A percentile compares a stretch with the other conserved stretches of the same genome.
Evolutionary conservation across 2,797 vertebrate species (phyloP).

Genomic region (Clamator glandarius): DNA sequence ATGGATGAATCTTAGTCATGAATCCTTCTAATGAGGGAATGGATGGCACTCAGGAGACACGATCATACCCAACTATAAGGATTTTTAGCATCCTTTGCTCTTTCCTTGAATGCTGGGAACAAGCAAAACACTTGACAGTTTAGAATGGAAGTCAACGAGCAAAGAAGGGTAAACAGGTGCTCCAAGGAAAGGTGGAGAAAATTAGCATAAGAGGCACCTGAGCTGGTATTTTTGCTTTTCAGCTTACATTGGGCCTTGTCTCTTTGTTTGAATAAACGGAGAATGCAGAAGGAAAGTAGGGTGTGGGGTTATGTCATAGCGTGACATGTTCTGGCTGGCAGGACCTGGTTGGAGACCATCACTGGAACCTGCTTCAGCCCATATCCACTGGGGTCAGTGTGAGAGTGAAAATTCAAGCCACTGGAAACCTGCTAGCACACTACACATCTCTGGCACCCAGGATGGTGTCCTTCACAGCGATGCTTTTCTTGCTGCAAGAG

Average conservation of each 20-base stretch:
- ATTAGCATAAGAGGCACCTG: neutral
- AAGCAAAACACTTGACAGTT: neutral
- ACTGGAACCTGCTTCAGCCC: neutral
- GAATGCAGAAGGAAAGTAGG: neutral
- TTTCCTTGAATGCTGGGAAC: neutral
- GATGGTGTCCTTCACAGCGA: too few relatives aligned
- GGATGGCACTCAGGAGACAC: rapidly evolving
- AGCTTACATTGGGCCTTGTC: neutral
- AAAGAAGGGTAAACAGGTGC: neutral
- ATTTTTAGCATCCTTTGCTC: neutral
- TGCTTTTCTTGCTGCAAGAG: too few relatives aligned
- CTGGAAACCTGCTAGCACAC: neutral
- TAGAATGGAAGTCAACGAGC: neutral
- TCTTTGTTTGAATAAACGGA: neutral
- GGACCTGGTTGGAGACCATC: neutral
- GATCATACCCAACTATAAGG: neutral
- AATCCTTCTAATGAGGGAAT: neutral
- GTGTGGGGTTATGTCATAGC: neutral
- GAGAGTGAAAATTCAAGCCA: neutral
- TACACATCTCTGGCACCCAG: too few relatives aligned
- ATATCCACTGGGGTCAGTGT: neutral
- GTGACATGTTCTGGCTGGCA: neutral
- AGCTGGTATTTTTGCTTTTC: neutral
- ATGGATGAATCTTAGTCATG: neutral
- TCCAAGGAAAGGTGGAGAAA: neutral